Evolutionary conservation across 2,888 invertebrate species (phyloP).

Genomic region (Balanococcus diminutus): DNA sequence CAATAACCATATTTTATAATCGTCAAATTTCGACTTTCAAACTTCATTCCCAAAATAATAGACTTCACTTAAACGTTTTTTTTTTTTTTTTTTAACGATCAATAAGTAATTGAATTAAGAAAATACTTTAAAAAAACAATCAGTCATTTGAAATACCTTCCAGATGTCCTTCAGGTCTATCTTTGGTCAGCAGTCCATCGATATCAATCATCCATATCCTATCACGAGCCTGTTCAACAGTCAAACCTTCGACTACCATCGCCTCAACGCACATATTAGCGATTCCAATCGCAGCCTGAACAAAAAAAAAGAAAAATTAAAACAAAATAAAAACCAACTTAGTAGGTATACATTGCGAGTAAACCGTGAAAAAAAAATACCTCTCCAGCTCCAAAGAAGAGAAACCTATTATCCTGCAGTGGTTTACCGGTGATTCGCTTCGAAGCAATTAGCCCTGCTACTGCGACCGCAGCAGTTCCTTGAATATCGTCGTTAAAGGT

Average conservation of each 20-base stretch:
- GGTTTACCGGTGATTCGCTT: conserved; percentile 77
- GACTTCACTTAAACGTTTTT: no score
- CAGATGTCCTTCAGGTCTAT: conserved; percentile 59
- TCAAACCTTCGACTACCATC: conserved; percentile 74
- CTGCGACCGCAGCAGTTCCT: conserved; percentile 94
- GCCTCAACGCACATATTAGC: conserved; percentile 88
- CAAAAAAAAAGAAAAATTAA: conserved; percentile 19
- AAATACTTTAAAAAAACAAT: no score
- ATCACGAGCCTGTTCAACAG: conserved; percentile 75
- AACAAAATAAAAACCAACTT: neutral
- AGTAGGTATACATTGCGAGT: no score
- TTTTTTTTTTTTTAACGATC: no score
- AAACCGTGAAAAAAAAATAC: no score
- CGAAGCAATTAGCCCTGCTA: conserved; percentile 88
- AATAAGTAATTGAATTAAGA: no score
- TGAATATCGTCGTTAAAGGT: conserved; percentile 99
- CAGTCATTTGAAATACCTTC: conserved; percentile 63
- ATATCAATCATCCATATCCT: conserved; percentile 96
- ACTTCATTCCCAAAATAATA: no score
- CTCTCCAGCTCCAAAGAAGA: conserved; percentile 89
- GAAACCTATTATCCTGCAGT: conserved; percentile 83
- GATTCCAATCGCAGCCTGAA: conserved; percentile 70
- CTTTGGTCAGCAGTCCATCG: conserved; percentile 74
- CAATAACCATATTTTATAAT: no score
- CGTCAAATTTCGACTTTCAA: no score